phyloP scores from a whole-genome alignment of 2,113 vertebrate genomes.

The Serilophus lunatus region DNA sequence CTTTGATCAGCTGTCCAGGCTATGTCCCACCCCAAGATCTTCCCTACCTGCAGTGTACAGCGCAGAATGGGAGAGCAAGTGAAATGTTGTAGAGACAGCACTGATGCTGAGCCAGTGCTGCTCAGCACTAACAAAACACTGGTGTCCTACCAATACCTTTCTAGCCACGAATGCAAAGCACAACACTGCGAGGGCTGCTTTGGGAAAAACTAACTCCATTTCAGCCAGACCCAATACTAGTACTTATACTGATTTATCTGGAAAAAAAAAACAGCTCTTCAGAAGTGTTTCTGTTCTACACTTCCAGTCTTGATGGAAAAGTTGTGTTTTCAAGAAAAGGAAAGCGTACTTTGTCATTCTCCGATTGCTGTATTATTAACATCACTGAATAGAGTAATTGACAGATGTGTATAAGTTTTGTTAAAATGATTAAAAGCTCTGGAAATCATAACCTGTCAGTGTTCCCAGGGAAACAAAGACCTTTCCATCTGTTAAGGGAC shows the following conservation, averaged over 20 bases:
- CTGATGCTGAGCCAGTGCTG: neutral
- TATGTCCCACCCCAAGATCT: neutral
- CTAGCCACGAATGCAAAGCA: too few species aligned
- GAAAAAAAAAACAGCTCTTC: neutral
- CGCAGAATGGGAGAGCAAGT: neutral
- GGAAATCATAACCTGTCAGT: constrained; percentile 67
- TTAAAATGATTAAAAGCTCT: constrained; percentile 72
- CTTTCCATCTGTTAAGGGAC: constrained; percentile 64
- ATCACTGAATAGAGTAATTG: constrained; percentile 62
- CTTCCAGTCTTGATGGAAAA: constrained; percentile 23
- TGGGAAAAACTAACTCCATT: neutral
- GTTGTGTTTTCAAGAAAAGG: constrained; percentile 8
- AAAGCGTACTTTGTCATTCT: constrained; percentile 24
- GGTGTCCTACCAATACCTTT: neutral
- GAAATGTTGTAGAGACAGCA: rapidly evolving
- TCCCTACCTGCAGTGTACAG: neutral
- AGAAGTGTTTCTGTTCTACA: neutral
- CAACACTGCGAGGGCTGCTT: rapidly evolving
- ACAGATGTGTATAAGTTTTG: constrained; percentile 69
- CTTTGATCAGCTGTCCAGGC: neutral
- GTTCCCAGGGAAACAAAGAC: constrained; percentile 63
- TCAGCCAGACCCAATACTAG: neutral
- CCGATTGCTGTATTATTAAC: constrained; percentile 63
- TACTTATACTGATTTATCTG: neutral
- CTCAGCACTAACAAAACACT: neutral